A percentile compares a stretch with the other conserved stretches of the same genome.
Evolutionary conservation across 2,113 vertebrate species (phyloP).

Genomic region (Saguinus imperator): DNA sequence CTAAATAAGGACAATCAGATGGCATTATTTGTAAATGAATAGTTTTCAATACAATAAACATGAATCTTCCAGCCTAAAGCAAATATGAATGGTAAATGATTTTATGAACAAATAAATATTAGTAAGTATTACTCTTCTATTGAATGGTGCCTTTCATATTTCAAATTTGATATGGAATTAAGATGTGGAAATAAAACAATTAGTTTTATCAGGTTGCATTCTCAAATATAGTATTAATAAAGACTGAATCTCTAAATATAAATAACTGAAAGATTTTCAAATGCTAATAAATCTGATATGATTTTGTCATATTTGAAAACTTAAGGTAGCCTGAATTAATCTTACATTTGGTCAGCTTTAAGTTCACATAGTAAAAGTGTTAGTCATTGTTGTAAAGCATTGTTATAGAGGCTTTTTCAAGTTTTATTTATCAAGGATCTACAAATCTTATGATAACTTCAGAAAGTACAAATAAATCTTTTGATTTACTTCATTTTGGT

Average conservation of each 20-base stretch:
- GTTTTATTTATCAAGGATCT: neutral
- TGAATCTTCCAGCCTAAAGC: neutral
- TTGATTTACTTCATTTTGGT: neutral
- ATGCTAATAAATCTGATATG: neutral
- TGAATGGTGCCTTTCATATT: neutral
- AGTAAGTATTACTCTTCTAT: neutral
- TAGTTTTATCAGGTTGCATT: neutral
- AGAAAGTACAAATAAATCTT: neutral
- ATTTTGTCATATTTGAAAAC: neutral
- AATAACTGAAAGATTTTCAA: constrained; percentile 27
- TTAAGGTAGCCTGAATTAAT: neutral
- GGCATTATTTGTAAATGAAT: neutral
- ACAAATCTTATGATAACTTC: neutral
- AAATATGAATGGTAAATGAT: constrained; percentile 27
- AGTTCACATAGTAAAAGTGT: neutral
- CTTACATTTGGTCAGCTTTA: neutral
- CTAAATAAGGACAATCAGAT: neutral
- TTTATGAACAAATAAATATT: constrained; percentile 35
- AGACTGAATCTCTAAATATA: neutral
- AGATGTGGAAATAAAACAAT: neutral
- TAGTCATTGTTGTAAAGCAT: neutral
- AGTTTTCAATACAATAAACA: neutral
- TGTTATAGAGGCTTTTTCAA: neutral
- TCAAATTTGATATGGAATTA: constrained; percentile 21
- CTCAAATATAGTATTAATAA: neutral